Evolutionary conservation across 2,113 vertebrate species (phyloP).

Genomic region (Brachyistius frenatus): DNA sequence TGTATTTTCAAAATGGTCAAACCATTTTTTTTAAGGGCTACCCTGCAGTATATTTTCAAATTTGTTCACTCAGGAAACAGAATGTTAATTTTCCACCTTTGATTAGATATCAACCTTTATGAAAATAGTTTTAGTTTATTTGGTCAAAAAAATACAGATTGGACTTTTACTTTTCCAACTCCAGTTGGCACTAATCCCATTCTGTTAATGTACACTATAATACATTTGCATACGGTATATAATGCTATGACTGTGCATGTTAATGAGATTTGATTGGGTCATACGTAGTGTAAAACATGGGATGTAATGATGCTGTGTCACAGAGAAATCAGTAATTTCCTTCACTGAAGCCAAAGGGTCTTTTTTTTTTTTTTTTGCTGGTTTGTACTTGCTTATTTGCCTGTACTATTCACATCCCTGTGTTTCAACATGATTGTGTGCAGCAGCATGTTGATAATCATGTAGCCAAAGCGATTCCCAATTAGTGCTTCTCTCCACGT

Average conservation of each 20-base stretch:
- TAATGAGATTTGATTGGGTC: conserved; percentile 23
- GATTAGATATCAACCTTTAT: neutral
- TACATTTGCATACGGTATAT: conserved; percentile 30
- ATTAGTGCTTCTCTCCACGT: conserved; percentile 16
- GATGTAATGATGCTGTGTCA: conserved; percentile 1
- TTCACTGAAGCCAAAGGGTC: neutral
- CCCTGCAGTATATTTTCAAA: too few relatives aligned
- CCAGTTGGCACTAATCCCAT: neutral
- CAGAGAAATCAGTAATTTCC: conserved; percentile 49
- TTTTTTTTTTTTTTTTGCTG: conserved; percentile 5
- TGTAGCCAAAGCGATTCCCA: conserved; percentile 39
- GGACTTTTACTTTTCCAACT: neutral
- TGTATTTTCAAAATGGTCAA: too few relatives aligned
- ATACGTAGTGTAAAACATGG: neutral
- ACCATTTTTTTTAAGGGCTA: too few relatives aligned
- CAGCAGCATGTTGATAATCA: conserved; percentile 22
- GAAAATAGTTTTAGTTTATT: neutral
- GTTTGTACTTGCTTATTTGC: conserved; percentile 8
- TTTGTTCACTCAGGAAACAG: too few relatives aligned
- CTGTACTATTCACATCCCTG: neutral
- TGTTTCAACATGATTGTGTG: neutral
- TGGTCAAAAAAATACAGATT: neutral
- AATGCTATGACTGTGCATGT: neutral
- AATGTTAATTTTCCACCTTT: neutral
- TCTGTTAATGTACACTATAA: neutral